phyloP scores from a whole-genome alignment of 2,888 invertebrate genomes.

The Anthrax anthrax region DNA sequence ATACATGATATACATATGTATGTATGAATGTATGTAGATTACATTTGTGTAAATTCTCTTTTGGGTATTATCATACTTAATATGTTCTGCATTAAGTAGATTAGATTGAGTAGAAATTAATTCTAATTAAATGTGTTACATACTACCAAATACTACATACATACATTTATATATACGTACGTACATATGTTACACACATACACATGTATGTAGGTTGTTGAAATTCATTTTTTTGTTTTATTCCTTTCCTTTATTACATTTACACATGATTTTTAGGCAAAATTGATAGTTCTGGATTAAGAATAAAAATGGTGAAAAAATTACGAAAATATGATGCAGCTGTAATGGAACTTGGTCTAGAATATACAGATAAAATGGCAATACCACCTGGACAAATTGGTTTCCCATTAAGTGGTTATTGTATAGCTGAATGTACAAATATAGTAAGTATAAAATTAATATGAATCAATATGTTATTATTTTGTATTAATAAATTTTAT shows the following conservation, averaged over 20 bases:
- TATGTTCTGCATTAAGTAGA: too few relatives aligned
- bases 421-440: constrained; percentile 84
- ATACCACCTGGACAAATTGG: constrained; percentile 72
- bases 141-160: too few relatives aligned
- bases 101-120: too few relatives aligned
- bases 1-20: too few relatives aligned
- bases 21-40: constrained; percentile 39
- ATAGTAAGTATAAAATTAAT: constrained; percentile 42
- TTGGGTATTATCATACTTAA: too few relatives aligned
- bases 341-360: constrained; percentile 90
- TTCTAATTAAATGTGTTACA: too few relatives aligned
- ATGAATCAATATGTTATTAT: background rate
- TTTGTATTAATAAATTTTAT: background rate
- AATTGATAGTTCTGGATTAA: constrained; percentile 81
- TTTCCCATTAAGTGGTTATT: constrained; percentile 78
- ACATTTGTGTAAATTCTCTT: too few relatives aligned
- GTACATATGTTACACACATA: too few relatives aligned
- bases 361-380: constrained; percentile 97
- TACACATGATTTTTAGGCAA: constrained; percentile 40
- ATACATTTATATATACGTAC: too few relatives aligned
- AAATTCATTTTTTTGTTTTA: too few relatives aligned
- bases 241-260: too few relatives aligned
- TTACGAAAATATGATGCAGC: constrained; percentile 79
- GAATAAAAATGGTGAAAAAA: constrained; percentile 60
- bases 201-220: too few relatives aligned